phyloP scores from a whole-genome alignment of 2,888 invertebrate genomes.

The Oxyteleia sp. region DNA sequence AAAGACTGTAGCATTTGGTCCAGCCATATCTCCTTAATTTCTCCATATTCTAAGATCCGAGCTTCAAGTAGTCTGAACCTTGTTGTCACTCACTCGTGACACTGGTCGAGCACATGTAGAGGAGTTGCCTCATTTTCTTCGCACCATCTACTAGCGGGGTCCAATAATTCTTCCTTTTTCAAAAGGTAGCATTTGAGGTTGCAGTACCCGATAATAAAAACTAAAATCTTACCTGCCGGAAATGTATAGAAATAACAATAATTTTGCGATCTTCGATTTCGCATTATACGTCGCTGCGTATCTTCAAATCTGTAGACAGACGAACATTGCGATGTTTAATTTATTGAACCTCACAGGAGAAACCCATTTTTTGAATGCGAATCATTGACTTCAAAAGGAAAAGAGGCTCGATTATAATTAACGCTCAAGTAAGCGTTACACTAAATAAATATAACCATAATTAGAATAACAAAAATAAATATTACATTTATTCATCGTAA shows the following conservation, averaged over 20 bases:
- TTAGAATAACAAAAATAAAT: conserved; percentile 17
- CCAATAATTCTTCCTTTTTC: too few species aligned
- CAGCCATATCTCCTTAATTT: too few species aligned
- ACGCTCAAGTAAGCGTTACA: conserved; percentile 25
- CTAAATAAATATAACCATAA: conserved; percentile 29
- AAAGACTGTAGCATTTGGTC: too few species aligned
- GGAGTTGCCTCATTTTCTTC: too few species aligned
- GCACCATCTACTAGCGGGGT: too few species aligned
- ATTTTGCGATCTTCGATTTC: conserved; percentile 56
- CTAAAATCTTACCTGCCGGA: too few species aligned
- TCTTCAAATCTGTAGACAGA: conserved; percentile 57
- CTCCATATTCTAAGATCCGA: too few species aligned
- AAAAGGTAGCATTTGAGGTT: too few species aligned
- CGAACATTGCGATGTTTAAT: conserved; percentile 45
- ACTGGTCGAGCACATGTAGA: too few species aligned
- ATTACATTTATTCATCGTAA: conserved; percentile 29
- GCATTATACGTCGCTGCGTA: conserved; percentile 37
- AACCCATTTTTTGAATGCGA: not conserved
- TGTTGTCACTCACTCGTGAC: too few species aligned
- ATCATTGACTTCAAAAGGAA: conserved; percentile 11
- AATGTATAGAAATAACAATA: conserved; percentile 72
- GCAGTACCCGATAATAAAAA: too few species aligned
- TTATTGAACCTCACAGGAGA: conserved; percentile 45
- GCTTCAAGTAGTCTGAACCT: too few species aligned
- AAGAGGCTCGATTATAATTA: conserved; percentile 22